Percentiles rank a stretch among this genome's conserved stretches.
These are phyloP conservation scores for Todiramphus saurophagus DNA, from an alignment of 2,113 vertebrate genomes.

Conservation along the genomic window DNA sequence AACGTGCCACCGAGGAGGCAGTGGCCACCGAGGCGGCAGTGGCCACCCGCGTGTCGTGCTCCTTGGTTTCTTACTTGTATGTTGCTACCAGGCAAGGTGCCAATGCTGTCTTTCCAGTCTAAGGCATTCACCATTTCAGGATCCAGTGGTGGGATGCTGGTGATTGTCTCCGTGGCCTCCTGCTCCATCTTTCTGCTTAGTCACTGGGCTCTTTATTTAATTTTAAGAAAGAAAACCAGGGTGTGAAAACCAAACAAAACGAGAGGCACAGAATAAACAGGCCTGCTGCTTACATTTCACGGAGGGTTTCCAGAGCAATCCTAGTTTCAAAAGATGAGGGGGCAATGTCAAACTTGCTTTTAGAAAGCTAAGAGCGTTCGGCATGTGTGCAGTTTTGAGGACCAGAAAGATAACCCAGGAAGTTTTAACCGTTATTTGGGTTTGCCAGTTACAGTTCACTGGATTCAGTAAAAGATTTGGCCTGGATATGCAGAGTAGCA, in stretches of 20 bases:
- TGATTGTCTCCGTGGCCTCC: neutral
- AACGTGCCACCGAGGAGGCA: neutral
- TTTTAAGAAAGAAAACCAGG: slow-evolving; percentile 19
- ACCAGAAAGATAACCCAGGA: neutral
- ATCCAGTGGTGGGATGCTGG: slow-evolving; percentile 62
- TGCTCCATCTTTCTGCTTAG: slow-evolving; percentile 32
- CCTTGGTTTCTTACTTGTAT: slow-evolving; percentile 72
- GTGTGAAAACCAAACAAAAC: neutral
- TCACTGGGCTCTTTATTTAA: neutral
- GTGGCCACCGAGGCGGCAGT: neutral
- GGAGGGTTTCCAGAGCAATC: neutral
- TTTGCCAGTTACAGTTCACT: neutral
- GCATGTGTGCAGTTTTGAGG: neutral
- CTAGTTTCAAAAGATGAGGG: neutral
- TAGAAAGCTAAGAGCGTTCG: neutral
- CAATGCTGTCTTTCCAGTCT: slow-evolving; percentile 84
- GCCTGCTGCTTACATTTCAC: neutral
- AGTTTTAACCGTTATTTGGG: neutral
- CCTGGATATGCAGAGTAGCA: neutral
- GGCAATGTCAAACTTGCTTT: neutral
- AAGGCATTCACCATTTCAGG: slow-evolving; percentile 78
- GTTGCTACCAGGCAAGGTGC: slow-evolving; percentile 82
- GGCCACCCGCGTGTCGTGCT: neutral
- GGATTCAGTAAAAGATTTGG: neutral
- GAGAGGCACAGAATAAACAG: slow-evolving; percentile 11